Base-by-base conservation (phyloP, 2,888 invertebrate genomes). In the Pherbina coryleti region DNA sequence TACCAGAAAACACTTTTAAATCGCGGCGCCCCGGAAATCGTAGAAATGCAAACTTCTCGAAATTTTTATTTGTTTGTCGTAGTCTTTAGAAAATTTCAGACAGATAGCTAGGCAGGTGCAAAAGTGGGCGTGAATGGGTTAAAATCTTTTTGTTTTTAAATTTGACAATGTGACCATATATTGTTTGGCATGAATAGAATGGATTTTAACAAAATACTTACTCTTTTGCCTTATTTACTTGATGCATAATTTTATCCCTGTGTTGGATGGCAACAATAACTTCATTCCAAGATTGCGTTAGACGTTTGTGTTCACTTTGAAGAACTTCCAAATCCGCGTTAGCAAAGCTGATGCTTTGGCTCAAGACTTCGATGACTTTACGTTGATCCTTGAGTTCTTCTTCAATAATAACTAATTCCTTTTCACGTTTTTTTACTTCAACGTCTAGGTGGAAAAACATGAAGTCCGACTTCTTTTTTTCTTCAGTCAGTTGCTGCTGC, bases 211-310 rank as follows among this genome's bases (percentile, higher is more conserved):
- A 3, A 37, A 37, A 37, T 69, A 81, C 90, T 89, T 87, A 93
- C 93, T 88, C 91, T 82, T 93, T 91, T 82, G 94, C 93, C 51
- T 91, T 90, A 62, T 91, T 91, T 0, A 94, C 91, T 71, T 93
- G 92, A 79, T 92, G 92, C 78, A 92, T 91, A 1, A 93, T 92
- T 82, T 92, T 92, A 86, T 95, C 95, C 28, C 95, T 89, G 78
- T 93, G 92, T 28, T 92, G 91, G 79, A 95, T 94, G 77, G 93
- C 93, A 14, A 93, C 90, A 3, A 96, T 91, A 57, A 95, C 94
- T 17, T 93, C 92, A 85, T 94, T 93, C 95, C 95, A 96, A 7
- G 94, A 91, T 83, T 93, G 92, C 80, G 94, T 91, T 22, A 95
- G 90, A 5, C 93, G 92, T 55, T 92, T 92, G 79, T 94, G 93